A percentile compares a stretch with the other conserved stretches of the same genome.
Evolutionary conservation across 2,113 vertebrate genomes (phyloP).

Genomic region (Suricata suricatta): DNA sequence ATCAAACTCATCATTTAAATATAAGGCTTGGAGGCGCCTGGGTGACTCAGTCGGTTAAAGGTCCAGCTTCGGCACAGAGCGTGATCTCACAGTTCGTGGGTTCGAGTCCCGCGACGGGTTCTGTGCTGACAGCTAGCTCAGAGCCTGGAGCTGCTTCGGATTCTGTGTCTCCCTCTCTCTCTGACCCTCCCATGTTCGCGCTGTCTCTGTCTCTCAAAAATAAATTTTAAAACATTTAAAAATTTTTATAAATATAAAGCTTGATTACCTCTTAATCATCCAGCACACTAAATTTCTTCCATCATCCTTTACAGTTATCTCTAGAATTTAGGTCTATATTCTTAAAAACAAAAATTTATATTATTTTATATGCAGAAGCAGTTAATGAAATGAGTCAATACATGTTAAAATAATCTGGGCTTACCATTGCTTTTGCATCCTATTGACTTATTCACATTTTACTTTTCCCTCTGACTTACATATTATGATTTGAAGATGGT

Average conservation of each 20-base stretch:
- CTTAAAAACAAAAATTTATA: background rate
- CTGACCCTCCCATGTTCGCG: too few relatives aligned
- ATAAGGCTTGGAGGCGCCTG: background rate
- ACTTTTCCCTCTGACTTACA: background rate
- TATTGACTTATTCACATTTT: background rate
- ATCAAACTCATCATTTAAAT: background rate
- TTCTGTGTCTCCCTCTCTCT: too few relatives aligned
- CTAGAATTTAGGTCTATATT: background rate
- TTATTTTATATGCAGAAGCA: background rate
- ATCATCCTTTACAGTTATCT: background rate
- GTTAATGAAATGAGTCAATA: background rate
- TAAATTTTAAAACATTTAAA: too few relatives aligned
- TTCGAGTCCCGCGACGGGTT: too few relatives aligned
- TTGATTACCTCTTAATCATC: background rate
- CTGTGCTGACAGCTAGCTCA: too few relatives aligned
- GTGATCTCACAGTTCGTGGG: too few relatives aligned
- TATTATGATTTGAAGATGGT: background rate
- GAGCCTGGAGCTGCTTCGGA: too few relatives aligned
- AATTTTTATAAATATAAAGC: background rate
- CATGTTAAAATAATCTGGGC: background rate
- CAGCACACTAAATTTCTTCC: background rate
- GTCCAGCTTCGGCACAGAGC: too few relatives aligned
- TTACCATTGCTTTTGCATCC: background rate
- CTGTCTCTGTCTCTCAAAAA: too few relatives aligned
- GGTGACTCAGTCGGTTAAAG: too few relatives aligned